Conservation (phyloP, 2,888 invertebrate genomes). For the Myopa testacea region DNA sequence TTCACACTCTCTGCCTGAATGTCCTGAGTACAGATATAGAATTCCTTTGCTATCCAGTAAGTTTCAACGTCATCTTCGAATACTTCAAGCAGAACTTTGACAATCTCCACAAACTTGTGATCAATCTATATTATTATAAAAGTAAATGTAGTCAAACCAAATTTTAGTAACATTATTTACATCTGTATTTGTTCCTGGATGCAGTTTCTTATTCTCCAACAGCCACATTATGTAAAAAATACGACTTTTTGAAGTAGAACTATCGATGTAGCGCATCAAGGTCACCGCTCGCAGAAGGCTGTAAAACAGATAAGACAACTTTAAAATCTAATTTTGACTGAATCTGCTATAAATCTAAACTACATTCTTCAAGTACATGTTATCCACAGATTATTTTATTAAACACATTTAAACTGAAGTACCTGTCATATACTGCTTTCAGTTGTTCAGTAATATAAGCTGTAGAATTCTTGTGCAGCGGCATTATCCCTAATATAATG, state of each 20-base stretch:
- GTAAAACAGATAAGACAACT: too few species aligned
- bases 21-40: constrained; percentile 77
- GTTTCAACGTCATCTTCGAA: constrained; percentile 82
- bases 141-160: neutral
- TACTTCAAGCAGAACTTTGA: constrained; percentile 77
- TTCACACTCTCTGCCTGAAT: constrained; percentile 76
- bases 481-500: constrained; percentile 83
- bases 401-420: too few species aligned
- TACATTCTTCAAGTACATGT: too few species aligned
- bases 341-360: too few species aligned
- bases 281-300: constrained; percentile 79
- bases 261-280: constrained; percentile 75
- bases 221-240: constrained; percentile 85
- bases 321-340: too few species aligned
- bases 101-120: constrained; percentile 74
- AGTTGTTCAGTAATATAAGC: constrained; percentile 81
- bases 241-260: constrained; percentile 75
- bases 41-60: constrained; percentile 85
- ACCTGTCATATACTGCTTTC: constrained; percentile 75
- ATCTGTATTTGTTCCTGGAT: constrained; percentile 69
- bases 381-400: too few species aligned
- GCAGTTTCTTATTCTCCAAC: constrained; percentile 78
- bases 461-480: constrained; percentile 81
- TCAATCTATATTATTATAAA: constrained; percentile 65
- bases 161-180: constrained; percentile 54